Percentiles rank a stretch among this genome's conserved stretches.
phyloP scores from a whole-genome alignment of 2,113 vertebrate species.

The Campylomormyrus numenius region DNA sequence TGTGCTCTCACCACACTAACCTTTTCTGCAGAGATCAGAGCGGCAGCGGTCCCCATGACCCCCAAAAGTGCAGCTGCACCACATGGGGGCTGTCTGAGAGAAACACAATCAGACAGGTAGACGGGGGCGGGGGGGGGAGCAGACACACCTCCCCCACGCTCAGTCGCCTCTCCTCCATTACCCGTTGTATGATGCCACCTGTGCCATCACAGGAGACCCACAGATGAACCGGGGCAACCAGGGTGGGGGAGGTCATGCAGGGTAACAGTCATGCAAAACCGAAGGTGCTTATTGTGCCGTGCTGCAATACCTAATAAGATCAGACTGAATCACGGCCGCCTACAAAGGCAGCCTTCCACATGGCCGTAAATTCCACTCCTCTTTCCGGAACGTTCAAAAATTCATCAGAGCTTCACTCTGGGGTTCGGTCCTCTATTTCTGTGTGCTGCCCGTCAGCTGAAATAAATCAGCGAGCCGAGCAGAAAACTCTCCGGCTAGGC shows the following conservation, averaged over 20 bases:
- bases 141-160: neutral
- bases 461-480: neutral
- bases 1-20: neutral
- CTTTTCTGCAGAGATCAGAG: neutral
- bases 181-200: constrained; percentile 40
- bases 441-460: neutral
- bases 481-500: neutral
- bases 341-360: neutral
- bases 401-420: neutral
- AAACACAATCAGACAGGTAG: neutral
- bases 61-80: neutral
- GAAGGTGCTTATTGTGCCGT: neutral
- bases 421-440: neutral
- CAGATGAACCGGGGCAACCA: neutral
- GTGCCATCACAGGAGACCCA: constrained; percentile 28
- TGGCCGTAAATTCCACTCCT: neutral
- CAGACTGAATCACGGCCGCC: neutral
- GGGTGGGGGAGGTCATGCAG: constrained; percentile 19
- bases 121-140: neutral
- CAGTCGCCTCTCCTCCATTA: constrained; percentile 4
- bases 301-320: neutral
- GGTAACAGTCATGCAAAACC: neutral
- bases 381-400: neutral
- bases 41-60: neutral
- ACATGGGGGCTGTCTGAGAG: neutral